Conservation (phyloP, 2,797 vertebrate genomes). For the Valencia hispanica region DNA sequence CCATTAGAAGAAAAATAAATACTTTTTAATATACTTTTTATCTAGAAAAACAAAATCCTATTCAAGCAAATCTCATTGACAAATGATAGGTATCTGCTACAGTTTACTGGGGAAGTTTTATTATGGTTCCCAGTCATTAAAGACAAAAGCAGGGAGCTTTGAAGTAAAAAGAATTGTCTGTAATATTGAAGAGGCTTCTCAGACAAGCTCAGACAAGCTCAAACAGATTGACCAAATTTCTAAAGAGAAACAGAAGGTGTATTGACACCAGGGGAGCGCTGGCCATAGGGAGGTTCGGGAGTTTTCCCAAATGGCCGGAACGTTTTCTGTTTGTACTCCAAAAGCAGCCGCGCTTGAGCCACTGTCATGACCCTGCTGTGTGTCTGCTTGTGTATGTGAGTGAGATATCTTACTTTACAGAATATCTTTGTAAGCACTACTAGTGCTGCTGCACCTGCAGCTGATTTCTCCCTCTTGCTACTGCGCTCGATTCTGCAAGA, state of each 20-base stretch:
- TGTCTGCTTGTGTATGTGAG: no score
- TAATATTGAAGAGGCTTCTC: background rate
- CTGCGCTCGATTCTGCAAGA: no score
- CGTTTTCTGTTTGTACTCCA: no score
- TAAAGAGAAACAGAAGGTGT: background rate
- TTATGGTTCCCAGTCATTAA: background rate
- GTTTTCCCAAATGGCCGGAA: no score
- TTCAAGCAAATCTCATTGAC: background rate
- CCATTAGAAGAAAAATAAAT: background rate
- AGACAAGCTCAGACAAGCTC: background rate
- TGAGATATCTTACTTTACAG: no score
- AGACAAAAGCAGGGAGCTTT: background rate
- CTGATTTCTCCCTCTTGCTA: no score
- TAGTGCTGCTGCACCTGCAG: no score
- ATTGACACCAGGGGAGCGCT: no score
- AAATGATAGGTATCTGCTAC: background rate
- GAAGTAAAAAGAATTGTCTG: background rate
- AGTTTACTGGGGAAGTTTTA: background rate
- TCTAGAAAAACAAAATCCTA: background rate
- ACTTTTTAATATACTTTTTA: background rate
- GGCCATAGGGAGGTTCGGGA: no score
- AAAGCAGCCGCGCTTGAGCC: no score
- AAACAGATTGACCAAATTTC: background rate
- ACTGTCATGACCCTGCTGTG: no score
- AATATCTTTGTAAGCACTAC: no score